Evolutionary conservation across 2,888 invertebrate genomes (phyloP).

Genomic region (Ormyrus rosae): DNA sequence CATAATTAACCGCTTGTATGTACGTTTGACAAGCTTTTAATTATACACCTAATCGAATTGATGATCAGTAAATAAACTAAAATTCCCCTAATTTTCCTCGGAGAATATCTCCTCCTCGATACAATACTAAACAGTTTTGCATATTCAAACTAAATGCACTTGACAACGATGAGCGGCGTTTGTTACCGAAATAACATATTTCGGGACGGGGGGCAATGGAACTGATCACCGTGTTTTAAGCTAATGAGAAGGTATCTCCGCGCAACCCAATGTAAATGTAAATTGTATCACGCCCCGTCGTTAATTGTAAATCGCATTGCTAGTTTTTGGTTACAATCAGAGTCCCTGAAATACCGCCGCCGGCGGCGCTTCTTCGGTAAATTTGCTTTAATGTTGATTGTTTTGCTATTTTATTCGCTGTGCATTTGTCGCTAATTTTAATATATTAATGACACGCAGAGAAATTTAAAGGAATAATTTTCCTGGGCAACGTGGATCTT

Average conservation of each 20-base stretch:
- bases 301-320: not conserved
- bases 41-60: no score
- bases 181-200: not conserved
- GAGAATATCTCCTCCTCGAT: no score
- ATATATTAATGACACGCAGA: no score
- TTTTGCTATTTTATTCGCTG: not conserved
- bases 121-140: not conserved
- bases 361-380: not conserved
- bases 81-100: no score
- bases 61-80: no score
- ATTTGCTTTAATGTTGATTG: not conserved
- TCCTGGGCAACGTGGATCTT: no score
- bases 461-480: no score
- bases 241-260: not conserved
- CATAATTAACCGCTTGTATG: no score
- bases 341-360: not conserved
- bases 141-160: not conserved
- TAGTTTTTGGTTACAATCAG: conserved; percentile 2
- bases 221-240: conserved; percentile 11
- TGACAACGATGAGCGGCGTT: not conserved
- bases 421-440: not conserved
- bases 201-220: not conserved
- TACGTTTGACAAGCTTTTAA: no score
- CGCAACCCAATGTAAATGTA: conserved; percentile 7
- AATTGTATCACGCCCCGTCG: not conserved